Evolutionary conservation across 2,797 vertebrate genomes (phyloP).

Genomic region (Chaetophractus vellerosus): DNA sequence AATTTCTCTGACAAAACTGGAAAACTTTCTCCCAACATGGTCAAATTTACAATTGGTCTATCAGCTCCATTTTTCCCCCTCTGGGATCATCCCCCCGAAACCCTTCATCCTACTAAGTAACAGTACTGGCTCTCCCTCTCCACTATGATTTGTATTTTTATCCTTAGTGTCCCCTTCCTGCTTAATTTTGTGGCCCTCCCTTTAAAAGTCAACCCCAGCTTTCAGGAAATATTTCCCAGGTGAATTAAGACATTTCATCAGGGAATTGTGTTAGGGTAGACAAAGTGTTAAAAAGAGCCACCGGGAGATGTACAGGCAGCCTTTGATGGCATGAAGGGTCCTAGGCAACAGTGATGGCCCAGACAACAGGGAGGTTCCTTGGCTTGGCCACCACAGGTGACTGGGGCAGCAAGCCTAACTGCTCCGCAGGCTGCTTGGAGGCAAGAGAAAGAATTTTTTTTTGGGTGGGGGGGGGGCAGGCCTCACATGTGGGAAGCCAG

Average conservation of each 20-base stretch:
- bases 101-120: background rate
- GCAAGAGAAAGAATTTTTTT: background rate
- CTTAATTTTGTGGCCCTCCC: background rate
- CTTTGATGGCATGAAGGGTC: background rate
- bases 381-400: no score
- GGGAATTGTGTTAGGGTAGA: background rate
- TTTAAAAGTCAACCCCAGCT: background rate
- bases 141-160: background rate
- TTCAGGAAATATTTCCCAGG: background rate
- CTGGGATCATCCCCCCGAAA: background rate
- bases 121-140: background rate
- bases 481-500: no score
- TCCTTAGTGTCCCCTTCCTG: background rate
- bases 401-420: no score
- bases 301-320: background rate
- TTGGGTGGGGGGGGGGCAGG: no score
- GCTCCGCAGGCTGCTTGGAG: background rate
- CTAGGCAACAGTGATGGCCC: background rate
- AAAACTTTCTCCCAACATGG: background rate
- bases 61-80: background rate
- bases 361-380: background rate
- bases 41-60: conserved; percentile 1
- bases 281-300: background rate
- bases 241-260: background rate
- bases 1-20: conserved; percentile 9